Percentiles rank a stretch among this genome's conserved stretches.
These are phyloP conservation scores for Podiceps cristatus DNA, from an alignment of 2,113 vertebrate species.

Conservation along the genomic window DNA sequence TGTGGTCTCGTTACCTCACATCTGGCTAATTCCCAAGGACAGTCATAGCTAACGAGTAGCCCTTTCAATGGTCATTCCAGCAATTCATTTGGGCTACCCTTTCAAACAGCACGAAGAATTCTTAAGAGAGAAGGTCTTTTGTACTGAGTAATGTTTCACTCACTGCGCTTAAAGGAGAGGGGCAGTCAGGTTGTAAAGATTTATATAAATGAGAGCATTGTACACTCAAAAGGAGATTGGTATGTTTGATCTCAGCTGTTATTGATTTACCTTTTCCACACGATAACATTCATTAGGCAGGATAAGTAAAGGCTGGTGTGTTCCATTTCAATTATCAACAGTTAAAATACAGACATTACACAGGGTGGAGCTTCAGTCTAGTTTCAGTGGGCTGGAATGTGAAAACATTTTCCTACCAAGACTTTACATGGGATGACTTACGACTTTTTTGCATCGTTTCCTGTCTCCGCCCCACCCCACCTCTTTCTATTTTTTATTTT, in stretches of 20 bases:
- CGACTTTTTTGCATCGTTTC: neutral
- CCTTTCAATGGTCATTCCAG: conserved; percentile 60
- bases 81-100: conserved; percentile 39
- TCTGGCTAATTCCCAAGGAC: conserved; percentile 66
- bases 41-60: conserved; percentile 59
- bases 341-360: conserved; percentile 53
- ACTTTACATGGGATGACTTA: conserved; percentile 39
- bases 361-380: conserved; percentile 48
- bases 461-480: neutral
- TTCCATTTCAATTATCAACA: conserved; percentile 69
- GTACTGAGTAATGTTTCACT: neutral
- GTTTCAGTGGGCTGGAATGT: conserved; percentile 54
- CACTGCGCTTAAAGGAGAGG: neutral
- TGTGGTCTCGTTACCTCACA: conserved; percentile 52
- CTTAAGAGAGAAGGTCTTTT: conserved; percentile 54
- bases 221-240: conserved; percentile 70
- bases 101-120: conserved; percentile 32
- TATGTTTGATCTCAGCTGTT: conserved; percentile 75
- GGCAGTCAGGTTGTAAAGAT: conserved; percentile 62
- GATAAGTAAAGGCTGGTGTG: conserved; percentile 64
- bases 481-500: neutral
- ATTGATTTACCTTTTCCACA: conserved; percentile 78
- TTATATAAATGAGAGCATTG: conserved; percentile 77
- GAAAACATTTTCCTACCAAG: conserved; percentile 56
- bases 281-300: conserved; percentile 75